A percentile compares a stretch with the other conserved stretches of the same genome.
phyloP scores from a whole-genome alignment of 2,797 vertebrate genomes.

The Strix occidentalis region DNA sequence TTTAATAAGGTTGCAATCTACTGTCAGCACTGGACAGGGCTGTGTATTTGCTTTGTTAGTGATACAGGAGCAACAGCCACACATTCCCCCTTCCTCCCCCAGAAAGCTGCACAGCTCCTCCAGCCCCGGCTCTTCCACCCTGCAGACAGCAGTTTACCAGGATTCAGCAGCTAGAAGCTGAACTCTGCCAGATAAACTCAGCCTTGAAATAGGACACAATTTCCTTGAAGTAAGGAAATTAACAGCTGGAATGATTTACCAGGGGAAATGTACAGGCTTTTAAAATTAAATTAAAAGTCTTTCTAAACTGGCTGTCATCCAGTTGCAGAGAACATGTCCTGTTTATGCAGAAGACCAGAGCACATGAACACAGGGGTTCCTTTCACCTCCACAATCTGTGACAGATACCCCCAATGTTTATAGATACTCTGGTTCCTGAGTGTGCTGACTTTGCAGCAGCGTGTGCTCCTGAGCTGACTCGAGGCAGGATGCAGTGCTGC shows the following conservation, averaged over 20 bases:
- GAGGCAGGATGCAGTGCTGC: neutral
- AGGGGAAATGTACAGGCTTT: neutral
- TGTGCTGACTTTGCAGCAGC: neutral
- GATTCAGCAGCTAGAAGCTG: neutral
- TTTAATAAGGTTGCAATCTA: neutral
- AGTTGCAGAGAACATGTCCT: neutral
- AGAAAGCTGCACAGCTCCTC: neutral
- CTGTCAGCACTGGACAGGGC: neutral
- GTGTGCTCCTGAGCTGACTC: neutral
- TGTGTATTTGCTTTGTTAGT: neutral
- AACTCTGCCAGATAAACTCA: neutral
- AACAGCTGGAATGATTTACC: conserved; percentile 27
- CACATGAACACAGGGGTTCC: neutral
- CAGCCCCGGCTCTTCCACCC: neutral
- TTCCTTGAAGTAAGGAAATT: conserved; percentile 39
- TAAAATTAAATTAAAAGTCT: conserved; percentile 38
- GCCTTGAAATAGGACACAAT: neutral
- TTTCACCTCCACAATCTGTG: neutral
- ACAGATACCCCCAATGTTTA: conserved; percentile 1
- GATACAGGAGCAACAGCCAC: neutral
- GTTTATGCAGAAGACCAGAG: neutral
- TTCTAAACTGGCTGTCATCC: neutral
- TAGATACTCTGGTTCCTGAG: neutral
- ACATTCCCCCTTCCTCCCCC: neutral
- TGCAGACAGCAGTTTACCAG: neutral